A percentile compares a stretch with the other conserved stretches of the same genome.
These are phyloP conservation scores for Junonia oenone DNA, from an alignment of 2,888 invertebrate genomes.

Conservation along the genomic window DNA sequence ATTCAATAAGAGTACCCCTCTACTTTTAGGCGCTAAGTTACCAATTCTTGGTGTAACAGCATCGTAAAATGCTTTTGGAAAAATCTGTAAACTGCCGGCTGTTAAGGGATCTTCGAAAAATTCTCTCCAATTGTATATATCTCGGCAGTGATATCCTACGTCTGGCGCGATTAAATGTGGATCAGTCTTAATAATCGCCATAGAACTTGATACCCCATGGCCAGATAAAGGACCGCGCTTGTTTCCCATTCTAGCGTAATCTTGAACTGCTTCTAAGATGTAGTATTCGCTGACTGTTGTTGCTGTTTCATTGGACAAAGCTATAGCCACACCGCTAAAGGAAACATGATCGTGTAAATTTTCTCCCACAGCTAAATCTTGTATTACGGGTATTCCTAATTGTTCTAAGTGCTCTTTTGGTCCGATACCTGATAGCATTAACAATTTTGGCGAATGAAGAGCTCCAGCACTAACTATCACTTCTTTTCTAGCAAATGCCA, in stretches of 20 bases:
- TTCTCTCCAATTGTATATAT: constrained; percentile 62
- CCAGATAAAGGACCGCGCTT: constrained; percentile 71
- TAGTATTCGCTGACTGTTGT: constrained; percentile 58
- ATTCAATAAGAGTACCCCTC: constrained; percentile 81
- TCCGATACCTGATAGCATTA: too few species aligned
- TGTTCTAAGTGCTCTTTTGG: too few species aligned
- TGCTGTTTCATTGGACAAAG: constrained; percentile 67
- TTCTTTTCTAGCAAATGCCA: constrained; percentile 46
- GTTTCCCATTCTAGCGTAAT: too few species aligned
- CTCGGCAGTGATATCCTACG: constrained; percentile 80
- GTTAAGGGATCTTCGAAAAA: constrained; percentile 71
- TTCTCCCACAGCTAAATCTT: constrained; percentile 54
- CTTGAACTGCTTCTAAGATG: constrained; percentile 56
- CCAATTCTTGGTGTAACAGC: constrained; percentile 78
- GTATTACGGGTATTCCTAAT: constrained; percentile 44
- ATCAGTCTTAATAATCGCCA: constrained; percentile 72
- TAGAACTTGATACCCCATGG: constrained; percentile 74
- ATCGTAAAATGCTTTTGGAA: constrained; percentile 80
- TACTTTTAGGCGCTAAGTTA: constrained; percentile 79
- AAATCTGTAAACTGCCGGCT: constrained; percentile 50
- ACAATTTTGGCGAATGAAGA: too few species aligned
- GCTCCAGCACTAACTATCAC: too few species aligned
- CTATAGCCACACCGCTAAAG: too few species aligned
- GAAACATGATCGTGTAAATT: too few species aligned
- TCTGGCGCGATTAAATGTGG: too few species aligned